Evolutionary conservation across 30 jellyfish, hydroid and myxozoan species (phyloP), one percentile per base, ranked within the genome.

Genomic region (Mastigias papua): DNA sequence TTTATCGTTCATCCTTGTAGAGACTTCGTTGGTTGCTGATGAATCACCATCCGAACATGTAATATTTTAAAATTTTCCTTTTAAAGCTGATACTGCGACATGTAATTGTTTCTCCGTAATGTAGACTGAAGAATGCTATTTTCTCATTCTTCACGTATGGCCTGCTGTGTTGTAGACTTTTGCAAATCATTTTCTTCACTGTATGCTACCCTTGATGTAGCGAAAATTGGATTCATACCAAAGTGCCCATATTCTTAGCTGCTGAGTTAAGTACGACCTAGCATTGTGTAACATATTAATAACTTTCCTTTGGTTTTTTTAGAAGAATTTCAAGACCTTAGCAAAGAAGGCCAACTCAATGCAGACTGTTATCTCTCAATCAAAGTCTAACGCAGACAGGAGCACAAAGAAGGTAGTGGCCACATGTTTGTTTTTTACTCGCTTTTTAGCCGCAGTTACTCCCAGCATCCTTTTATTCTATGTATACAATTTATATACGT

Each of bases 261-360:
- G n/a, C n/a, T n/a, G n/a, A n/a, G n/a, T n/a, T n/a, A n/a, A n/a
- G n/a, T n/a, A n/a, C n/a, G n/a, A n/a, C n/a, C n/a, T n/a, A n/a
- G n/a, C n/a, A n/a, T n/a, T n/a, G n/a, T n/a, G n/a, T n/a, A n/a
- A 8, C 54, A 8, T 4, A 42, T 8, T 42, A 4, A 4, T 42
- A 42, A 42, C 13, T 4, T 70, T 32, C 32, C 54, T 23, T 8
- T 35, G 25, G 49, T 19, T 50, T 1, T 21, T 48, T 27, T 11
- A 22, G 46, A 48, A 82, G 91, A 48, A 82, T 48, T 1, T 67
- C 29, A 22, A 70, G 66, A 16, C 54, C 26, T 67, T 32, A 34
- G 76, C 69, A 13, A 70, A 61, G 65, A 29, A 85, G 48, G 88
- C 94, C 42, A 73, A 42, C 58, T 73, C 76, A 21, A 42, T 34